Percentiles rank a stretch among this genome's conserved stretches.
Evolutionary conservation across 2,888 invertebrate species (phyloP).

Genomic region (Lasioglossum leucozonium): DNA sequence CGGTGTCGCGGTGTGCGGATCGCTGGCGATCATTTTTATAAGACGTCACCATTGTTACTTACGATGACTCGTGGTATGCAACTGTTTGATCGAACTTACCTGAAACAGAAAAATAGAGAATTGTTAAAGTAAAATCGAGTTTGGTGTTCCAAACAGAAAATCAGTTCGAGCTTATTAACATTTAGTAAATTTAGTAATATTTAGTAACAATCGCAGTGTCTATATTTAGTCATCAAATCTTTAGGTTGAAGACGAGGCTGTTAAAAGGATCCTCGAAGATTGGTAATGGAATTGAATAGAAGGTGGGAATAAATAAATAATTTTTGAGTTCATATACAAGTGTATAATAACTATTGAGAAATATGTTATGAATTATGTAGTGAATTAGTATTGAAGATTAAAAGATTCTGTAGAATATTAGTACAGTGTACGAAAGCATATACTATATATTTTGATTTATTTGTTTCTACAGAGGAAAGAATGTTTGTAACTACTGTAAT

Average conservation of each 20-base stretch:
- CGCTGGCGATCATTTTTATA: constrained; percentile 19
- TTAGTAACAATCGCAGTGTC: neutral
- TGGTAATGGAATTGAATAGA: neutral
- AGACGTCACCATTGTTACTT: constrained; percentile 30
- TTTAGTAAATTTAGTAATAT: neutral
- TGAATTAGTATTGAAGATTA: neutral
- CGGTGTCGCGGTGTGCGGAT: neutral
- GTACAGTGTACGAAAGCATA: too few relatives aligned
- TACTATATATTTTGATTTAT: neutral
- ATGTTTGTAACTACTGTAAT: constrained; percentile 1
- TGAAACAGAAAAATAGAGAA: constrained; percentile 43
- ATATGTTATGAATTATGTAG: neutral
- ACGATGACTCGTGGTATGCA: neutral
- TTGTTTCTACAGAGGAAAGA: neutral
- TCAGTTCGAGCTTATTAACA: too few relatives aligned
- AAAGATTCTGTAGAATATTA: neutral
- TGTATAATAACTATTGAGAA: neutral
- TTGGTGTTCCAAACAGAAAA: too few relatives aligned
- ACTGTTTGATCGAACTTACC: constrained; percentile 30
- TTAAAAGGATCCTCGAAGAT: neutral
- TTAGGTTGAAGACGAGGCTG: neutral
- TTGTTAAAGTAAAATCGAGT: neutral
- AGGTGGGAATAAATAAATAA: neutral
- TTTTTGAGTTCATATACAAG: neutral
- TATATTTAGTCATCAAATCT: neutral